A percentile compares a stretch with the other conserved stretches of the same genome.
Evolutionary conservation across 30 jellyfish, hydroid and myxozoan genomes (phyloP).

Genomic region (Aurelia sp.): DNA sequence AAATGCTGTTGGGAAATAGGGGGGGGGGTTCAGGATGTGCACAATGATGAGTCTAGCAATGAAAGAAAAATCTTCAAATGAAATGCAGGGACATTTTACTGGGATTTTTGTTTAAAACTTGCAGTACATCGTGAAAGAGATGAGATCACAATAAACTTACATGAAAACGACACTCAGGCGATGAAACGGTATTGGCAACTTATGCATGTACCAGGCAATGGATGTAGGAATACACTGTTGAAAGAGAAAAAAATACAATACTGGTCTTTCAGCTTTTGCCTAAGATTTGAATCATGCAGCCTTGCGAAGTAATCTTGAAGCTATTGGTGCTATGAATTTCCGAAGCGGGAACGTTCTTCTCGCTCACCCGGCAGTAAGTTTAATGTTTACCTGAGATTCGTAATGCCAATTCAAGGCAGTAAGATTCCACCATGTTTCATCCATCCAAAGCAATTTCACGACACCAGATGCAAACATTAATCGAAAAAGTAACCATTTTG

Average conservation of each 20-base stretch:
- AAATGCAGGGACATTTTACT: no score
- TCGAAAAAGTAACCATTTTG: constrained; percentile 73
- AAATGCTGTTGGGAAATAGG: no score
- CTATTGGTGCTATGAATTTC: no score
- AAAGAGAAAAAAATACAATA: not conserved
- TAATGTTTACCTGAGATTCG: constrained; percentile 63
- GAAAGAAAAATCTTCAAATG: no score
- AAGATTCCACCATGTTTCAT: constrained; percentile 75
- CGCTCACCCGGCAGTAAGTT: not conserved
- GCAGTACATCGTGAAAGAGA: no score
- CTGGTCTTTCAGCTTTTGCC: no score
- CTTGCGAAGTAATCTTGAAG: no score
- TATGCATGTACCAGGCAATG: constrained; percentile 73
- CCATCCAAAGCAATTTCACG: constrained; percentile 78
- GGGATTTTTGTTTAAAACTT: no score
- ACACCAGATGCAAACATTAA: constrained; percentile 73
- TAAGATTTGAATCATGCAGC: no score
- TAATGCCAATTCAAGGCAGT: constrained; percentile 76
- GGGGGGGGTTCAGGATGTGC: no score
- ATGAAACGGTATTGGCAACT: constrained; percentile 57
- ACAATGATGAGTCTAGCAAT: no score
- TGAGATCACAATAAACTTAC: constrained; percentile 19
- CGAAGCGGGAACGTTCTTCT: no score
- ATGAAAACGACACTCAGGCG: constrained; percentile 63
- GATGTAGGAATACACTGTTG: constrained; percentile 73